Evolutionary conservation across 1,140 invertebrate genomes (phyloP).

Genomic region (Anastatus disparis): DNA sequence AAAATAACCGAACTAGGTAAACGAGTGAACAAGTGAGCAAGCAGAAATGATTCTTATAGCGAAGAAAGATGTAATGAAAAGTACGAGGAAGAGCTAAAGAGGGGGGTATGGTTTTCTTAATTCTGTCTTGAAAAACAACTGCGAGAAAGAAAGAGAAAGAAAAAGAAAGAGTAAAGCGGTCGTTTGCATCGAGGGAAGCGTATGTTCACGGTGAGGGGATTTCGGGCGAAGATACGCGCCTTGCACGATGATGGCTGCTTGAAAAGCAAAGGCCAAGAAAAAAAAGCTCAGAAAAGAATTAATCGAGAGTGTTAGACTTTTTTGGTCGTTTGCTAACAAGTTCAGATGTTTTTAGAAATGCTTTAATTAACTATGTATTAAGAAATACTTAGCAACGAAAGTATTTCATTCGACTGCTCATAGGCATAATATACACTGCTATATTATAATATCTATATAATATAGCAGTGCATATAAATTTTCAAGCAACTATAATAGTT

Average conservation of each 20-base stretch:
- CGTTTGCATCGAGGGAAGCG: slow-evolving; percentile 42
- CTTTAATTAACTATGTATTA: no score
- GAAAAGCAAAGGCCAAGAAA: neutral
- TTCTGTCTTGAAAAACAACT: slow-evolving; percentile 34
- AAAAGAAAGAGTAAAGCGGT: slow-evolving; percentile 34
- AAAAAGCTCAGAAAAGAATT: neutral
- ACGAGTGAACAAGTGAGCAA: neutral
- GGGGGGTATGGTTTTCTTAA: slow-evolving; percentile 30
- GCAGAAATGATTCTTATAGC: slow-evolving; percentile 17
- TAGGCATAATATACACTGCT: no score
- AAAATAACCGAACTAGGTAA: slow-evolving; percentile 25
- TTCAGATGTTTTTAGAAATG: no score
- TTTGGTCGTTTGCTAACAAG: no score
- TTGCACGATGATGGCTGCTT: slow-evolving; percentile 39
- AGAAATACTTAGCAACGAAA: no score
- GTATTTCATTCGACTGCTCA: no score
- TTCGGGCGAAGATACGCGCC: slow-evolving; percentile 48
- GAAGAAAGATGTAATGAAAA: no score
- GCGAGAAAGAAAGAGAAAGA: neutral
- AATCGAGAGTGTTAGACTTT: no score
- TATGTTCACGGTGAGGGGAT: slow-evolving; percentile 54
- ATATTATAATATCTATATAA: no score
- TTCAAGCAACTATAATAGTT: no score
- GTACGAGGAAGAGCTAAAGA: neutral
- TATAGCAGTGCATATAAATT: no score